Percentiles rank a stretch among this genome's conserved stretches.
phyloP scores from a whole-genome alignment of 2,113 vertebrate genomes.

The Argyrosomus japonicus region DNA sequence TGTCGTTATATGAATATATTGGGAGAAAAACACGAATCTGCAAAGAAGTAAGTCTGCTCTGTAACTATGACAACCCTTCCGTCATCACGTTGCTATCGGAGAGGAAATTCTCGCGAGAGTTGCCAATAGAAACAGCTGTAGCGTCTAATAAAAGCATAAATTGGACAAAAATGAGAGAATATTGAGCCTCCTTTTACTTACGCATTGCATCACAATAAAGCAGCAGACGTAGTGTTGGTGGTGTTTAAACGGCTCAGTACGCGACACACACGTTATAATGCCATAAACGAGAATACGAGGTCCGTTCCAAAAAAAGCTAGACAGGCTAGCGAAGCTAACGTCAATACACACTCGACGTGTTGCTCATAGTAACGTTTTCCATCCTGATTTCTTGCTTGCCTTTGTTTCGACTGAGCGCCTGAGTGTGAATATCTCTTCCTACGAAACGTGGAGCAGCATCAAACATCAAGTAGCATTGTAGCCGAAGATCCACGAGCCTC shows the following conservation, averaged over 20 bases:
- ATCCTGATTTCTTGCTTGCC: conserved; percentile 44
- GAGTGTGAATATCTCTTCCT: conserved; percentile 5
- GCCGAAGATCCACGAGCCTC: neutral
- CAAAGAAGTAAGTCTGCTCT: neutral
- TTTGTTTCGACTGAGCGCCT: conserved; percentile 47
- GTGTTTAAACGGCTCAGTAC: neutral
- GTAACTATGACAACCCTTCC: neutral
- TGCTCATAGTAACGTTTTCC: neutral
- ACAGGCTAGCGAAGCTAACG: conserved; percentile 39
- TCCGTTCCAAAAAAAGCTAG: neutral
- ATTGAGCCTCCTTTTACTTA: neutral
- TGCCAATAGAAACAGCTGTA: neutral
- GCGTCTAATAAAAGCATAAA: neutral
- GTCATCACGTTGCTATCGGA: neutral
- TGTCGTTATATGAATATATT: no score
- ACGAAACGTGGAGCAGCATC: neutral
- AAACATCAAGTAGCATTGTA: neutral
- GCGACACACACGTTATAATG: neutral
- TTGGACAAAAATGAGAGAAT: rapidly evolving
- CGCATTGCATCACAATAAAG: neutral
- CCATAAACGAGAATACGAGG: no score
- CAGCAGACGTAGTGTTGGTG: neutral
- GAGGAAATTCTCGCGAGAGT: conserved; percentile 42
- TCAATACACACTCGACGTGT: neutral
- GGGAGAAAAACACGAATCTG: rapidly evolving